A percentile compares a stretch with the other conserved stretches of the same genome.
These are phyloP conservation scores for Morus bassanus DNA, from an alignment of 2,797 vertebrate species.

Conservation along the genomic window DNA sequence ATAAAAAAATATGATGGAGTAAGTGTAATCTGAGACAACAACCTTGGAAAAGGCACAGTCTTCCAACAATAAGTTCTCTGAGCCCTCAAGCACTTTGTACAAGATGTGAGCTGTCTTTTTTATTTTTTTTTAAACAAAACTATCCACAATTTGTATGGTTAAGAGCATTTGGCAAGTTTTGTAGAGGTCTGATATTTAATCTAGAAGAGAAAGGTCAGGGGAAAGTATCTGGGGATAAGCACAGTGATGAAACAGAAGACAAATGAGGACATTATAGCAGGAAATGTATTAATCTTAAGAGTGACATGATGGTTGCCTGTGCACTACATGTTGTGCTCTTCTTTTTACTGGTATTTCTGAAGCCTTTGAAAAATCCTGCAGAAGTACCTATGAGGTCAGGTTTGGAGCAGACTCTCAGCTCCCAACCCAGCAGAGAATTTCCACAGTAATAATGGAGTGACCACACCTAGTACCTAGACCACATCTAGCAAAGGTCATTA, in stretches of 20 bases:
- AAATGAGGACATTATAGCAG: background rate
- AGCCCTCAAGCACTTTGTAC: background rate
- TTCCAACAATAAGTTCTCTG: background rate
- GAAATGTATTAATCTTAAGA: background rate
- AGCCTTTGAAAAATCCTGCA: background rate
- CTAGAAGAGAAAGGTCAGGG: background rate
- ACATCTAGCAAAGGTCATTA: background rate
- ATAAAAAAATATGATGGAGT: background rate
- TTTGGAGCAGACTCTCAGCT: background rate
- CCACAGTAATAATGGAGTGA: background rate
- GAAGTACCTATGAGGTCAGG: background rate
- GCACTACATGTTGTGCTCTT: background rate
- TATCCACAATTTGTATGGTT: background rate
- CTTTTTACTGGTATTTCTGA: background rate
- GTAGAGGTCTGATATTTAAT: background rate
- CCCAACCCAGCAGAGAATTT: background rate
- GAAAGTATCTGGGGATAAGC: background rate
- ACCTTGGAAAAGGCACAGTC: background rate
- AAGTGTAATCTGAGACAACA: background rate
- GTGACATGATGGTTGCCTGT: background rate
- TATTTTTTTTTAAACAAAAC: background rate
- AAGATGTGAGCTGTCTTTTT: background rate
- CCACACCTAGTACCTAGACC: background rate
- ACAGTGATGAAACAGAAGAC: background rate
- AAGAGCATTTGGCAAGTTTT: background rate